Evolutionary conservation across 2,113 vertebrate genomes (phyloP).

Genomic region (Triplophysa siluroides): DNA sequence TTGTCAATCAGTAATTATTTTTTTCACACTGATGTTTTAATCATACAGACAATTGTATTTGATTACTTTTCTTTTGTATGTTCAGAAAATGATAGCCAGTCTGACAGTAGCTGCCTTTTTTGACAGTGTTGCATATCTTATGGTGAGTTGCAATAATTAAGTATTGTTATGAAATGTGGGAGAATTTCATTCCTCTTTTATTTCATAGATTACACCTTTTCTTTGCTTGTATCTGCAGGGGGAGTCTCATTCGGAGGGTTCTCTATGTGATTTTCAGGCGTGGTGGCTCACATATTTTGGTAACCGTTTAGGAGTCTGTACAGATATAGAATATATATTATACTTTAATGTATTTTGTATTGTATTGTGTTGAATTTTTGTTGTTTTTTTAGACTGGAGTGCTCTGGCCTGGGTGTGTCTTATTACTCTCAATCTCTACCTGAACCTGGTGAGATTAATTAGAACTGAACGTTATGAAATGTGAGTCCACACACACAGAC

Average conservation of each 20-base stretch:
- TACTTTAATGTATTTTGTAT: too few relatives aligned
- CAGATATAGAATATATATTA: not conserved
- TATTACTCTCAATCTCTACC: constrained; percentile 80
- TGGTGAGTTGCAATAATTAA: constrained; percentile 71
- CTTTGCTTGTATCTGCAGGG: constrained; percentile 58
- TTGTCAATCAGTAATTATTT: too few relatives aligned
- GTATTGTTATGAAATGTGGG: not conserved
- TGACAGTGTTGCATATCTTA: constrained; percentile 80
- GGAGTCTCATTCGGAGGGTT: constrained; percentile 71
- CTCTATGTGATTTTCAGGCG: constrained; percentile 79
- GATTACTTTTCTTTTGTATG: too few relatives aligned
- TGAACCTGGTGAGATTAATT: constrained; percentile 78
- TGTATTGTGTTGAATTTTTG: constrained; percentile 12
- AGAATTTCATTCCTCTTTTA: not conserved
- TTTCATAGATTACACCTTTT: not conserved
- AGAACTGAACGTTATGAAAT: constrained; percentile 74
- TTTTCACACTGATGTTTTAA: too few relatives aligned
- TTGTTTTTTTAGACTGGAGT: constrained; percentile 75
- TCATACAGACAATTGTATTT: not conserved
- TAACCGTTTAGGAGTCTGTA: constrained; percentile 41
- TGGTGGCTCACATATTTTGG: constrained; percentile 85
- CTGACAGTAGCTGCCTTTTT: constrained; percentile 79
- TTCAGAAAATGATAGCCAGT: constrained; percentile 81
- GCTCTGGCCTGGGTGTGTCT: constrained; percentile 82
- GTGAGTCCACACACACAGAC: constrained; percentile 63